Percentiles rank a stretch among this genome's conserved stretches.
phyloP scores from a whole-genome alignment of 2,888 invertebrate species.

The Pristionchus exspectatus region DNA sequence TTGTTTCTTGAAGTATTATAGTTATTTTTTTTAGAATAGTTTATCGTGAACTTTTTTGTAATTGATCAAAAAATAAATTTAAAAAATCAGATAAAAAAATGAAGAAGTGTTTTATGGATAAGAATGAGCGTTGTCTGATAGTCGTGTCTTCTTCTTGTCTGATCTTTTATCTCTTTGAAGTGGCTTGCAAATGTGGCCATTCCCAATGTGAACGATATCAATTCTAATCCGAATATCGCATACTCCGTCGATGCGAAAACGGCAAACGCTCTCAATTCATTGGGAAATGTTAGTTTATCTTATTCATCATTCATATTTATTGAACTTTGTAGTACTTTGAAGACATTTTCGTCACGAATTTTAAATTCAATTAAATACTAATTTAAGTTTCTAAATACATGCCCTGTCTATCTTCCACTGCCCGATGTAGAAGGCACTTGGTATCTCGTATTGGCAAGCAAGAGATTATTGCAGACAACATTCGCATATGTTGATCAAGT shows the following conservation, averaged over 20 bases:
- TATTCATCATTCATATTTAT: not conserved
- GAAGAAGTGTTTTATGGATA: too few species aligned
- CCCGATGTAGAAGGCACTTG: slow-evolving; percentile 42
- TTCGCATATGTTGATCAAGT: slow-evolving; percentile 44
- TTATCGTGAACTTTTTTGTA: not conserved
- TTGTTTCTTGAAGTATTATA: not conserved
- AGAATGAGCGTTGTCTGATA: too few species aligned
- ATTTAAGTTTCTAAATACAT: slow-evolving; percentile 53
- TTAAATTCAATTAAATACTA: not conserved
- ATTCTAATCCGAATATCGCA: slow-evolving; percentile 53
- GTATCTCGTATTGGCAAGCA: slow-evolving; percentile 32
- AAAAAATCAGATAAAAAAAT: too few species aligned
- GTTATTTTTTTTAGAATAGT: too few species aligned
- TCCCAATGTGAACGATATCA: slow-evolving; percentile 46
- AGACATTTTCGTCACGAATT: not conserved
- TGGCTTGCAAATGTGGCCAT: slow-evolving; percentile 44
- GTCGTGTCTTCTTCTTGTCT: not conserved
- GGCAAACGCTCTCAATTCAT: slow-evolving; percentile 52
- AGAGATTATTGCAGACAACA: slow-evolving; percentile 48
- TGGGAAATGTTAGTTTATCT: slow-evolving; percentile 45
- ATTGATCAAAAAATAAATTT: too few species aligned
- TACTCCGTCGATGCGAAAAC: slow-evolving; percentile 44
- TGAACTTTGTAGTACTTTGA: not conserved
- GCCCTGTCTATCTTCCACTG: slow-evolving; percentile 45
- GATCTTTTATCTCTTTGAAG: not conserved